Conservation (phyloP, 2,113 vertebrate species). For the Oryzias javanicus region DNA sequence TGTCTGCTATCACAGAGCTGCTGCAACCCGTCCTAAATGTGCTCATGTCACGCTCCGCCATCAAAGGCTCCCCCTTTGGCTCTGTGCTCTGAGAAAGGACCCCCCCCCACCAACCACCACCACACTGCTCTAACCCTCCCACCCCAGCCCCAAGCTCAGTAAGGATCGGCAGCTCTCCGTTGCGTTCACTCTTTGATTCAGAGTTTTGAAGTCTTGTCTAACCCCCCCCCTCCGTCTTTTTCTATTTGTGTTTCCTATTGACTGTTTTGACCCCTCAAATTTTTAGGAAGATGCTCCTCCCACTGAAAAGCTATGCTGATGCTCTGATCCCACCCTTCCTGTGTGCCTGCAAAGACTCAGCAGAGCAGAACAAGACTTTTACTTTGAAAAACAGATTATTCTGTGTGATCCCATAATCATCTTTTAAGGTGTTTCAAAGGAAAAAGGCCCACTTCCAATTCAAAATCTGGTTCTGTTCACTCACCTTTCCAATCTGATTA, state of each 20-base stretch:
- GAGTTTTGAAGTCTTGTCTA: constrained; percentile 67
- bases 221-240: neutral
- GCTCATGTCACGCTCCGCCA: constrained; percentile 71
- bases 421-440: too few species aligned
- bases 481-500: too few species aligned
- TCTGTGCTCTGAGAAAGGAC: constrained; percentile 60
- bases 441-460: too few species aligned
- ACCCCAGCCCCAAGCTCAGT: constrained; percentile 37
- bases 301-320: constrained; percentile 22
- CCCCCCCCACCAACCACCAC: neutral
- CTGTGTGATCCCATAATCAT: too few species aligned
- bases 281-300: constrained; percentile 21
- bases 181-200: constrained; percentile 62
- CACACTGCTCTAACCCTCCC: constrained; percentile 35
- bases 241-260: constrained; percentile 48
- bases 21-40: constrained; percentile 56
- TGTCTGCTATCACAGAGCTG: constrained; percentile 50
- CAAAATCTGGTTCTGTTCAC: too few species aligned
- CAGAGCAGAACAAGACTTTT: neutral
- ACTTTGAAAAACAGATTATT: neutral
- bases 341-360: constrained; percentile 15
- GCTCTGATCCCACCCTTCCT: constrained; percentile 16
- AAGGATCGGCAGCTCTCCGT: constrained; percentile 60
- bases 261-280: constrained; percentile 51
- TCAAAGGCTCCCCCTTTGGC: constrained; percentile 70